Evolutionary conservation across 2,888 invertebrate species (phyloP).

Genomic region (Drosophila leonis): DNA sequence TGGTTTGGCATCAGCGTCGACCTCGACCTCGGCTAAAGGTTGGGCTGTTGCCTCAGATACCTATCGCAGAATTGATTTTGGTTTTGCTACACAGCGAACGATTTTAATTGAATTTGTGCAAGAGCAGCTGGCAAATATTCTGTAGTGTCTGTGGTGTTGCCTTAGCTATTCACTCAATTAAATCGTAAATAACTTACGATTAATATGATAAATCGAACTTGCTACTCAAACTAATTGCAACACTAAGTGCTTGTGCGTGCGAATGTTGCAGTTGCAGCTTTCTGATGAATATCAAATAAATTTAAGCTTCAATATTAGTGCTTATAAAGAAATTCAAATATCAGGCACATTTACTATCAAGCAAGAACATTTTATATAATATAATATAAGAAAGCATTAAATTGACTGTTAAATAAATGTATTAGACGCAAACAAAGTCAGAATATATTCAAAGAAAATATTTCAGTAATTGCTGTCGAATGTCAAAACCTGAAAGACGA

Average conservation of each 20-base stretch:
- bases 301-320: background rate
- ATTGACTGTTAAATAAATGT: background rate
- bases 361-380: background rate
- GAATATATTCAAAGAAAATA: background rate
- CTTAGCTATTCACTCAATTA: background rate
- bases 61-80: constrained; percentile 50
- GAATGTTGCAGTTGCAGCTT: background rate
- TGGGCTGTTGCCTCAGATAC: constrained; percentile 29
- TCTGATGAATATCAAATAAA: background rate
- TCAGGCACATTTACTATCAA: too few species aligned
- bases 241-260: background rate
- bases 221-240: constrained; percentile 3
- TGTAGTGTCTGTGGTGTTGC: background rate
- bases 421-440: background rate
- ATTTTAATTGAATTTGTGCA: constrained; percentile 67
- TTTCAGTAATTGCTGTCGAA: background rate
- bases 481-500: constrained; percentile 1
- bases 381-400: too few species aligned
- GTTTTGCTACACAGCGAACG: constrained; percentile 28
- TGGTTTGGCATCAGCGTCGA: constrained; percentile 15
- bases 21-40: constrained; percentile 9
- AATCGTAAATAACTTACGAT: background rate
- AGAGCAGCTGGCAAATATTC: constrained; percentile 41
- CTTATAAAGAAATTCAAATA: background rate
- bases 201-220: background rate